Evolutionary conservation across 2,888 invertebrate genomes (phyloP).

Genomic region (Amblyjoppa proteus): DNA sequence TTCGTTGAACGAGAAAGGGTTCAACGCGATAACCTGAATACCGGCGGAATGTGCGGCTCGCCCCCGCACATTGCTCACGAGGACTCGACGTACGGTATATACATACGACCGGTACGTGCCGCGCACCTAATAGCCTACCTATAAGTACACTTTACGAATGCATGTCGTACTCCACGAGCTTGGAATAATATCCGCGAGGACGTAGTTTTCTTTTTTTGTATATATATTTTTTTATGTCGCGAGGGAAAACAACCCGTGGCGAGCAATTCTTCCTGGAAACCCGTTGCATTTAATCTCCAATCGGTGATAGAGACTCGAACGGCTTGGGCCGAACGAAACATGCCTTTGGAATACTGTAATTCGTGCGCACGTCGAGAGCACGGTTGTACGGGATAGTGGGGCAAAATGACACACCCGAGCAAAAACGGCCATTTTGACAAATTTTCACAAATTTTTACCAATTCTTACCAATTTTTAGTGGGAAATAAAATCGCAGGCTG

Average conservation of each 20-base stretch:
- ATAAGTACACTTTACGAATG: constrained; percentile 7
- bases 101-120: constrained; percentile 25
- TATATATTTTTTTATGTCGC: neutral
- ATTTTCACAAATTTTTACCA: too few species aligned
- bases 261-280: neutral
- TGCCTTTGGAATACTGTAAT: neutral
- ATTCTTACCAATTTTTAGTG: too few species aligned
- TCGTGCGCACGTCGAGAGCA: constrained; percentile 34
- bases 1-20: constrained; percentile 16
- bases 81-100: constrained; percentile 14
- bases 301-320: neutral
- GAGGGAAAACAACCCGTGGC: neutral
- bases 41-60: constrained; percentile 25
- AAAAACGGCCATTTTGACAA: too few species aligned
- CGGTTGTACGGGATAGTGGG: neutral
- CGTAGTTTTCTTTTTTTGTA: neutral
- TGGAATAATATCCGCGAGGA: constrained; percentile 4
- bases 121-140: constrained; percentile 14
- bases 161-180: constrained; percentile 7
- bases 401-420: neutral
- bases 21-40: constrained; percentile 38
- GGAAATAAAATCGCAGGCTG: too few species aligned
- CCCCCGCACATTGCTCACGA: constrained; percentile 32
- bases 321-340: neutral
- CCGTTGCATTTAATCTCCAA: neutral